Base-by-base conservation (phyloP, 1,140 invertebrate genomes). In the Drosophila micromelanica region DNA sequence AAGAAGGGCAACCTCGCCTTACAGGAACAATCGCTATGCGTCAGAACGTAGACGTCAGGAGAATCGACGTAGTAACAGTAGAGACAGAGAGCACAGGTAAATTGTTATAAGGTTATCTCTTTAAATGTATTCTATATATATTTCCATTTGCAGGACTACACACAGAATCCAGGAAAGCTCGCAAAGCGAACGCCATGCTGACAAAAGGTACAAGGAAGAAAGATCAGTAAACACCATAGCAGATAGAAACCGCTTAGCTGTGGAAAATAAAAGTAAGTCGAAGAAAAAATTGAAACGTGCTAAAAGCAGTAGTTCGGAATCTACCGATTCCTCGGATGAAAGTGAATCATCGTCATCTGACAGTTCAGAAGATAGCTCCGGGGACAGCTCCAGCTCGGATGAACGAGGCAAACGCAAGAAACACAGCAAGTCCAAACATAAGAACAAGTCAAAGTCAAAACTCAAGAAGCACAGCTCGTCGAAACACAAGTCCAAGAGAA, bases 401-500 rank as follows among this genome's bases (percentile, higher is more conserved):
- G 76, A 84, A 7, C 84, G 63, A 11, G 67, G 52, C 7, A 89
- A 84, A 30, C 82, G 54, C 38, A 82, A 70, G 15, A 87, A 54
- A 17, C 67, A 8, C 32, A 76, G 59, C 15, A 85, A 84, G n/a
- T 55, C 73, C 1, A 78, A 73, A 23, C 32, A 59, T 9, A 78
- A 87, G 30, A 20, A 43, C 6, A 80, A 75, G 7, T 73, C 81
- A 1, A 78, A 85, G 46, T 1, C 48, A 6, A 84, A 84, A 30
- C 82, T 48, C 38, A 82, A 73, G 20, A 87, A 54, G 17, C 70
- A 11, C 23, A 76, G 59, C 15, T 81, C 80, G 15, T 55, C 73
- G 2, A 78, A 74, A 30, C 32, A 59, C 11, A 78, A 76, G 7
- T 74, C 81, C 0, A 81, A 90, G 46, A 90, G 73, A 37, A 90